These are phyloP conservation scores for Thunnus maccoyii DNA, from an alignment of 2,113 vertebrate species.

Conservation along the genomic window DNA sequence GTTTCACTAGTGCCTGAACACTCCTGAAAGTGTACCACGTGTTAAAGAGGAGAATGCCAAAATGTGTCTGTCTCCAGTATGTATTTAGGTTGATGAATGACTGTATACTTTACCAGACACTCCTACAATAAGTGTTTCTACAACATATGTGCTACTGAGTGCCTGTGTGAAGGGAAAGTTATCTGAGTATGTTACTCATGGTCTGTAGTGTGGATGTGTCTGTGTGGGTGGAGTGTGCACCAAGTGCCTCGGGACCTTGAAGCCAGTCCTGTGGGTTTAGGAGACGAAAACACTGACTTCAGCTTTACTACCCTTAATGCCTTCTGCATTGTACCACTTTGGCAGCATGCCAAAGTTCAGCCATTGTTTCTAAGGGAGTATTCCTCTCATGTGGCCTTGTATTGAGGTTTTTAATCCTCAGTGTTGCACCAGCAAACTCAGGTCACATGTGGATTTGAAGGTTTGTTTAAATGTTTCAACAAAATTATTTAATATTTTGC, in stretches of 20 bases:
- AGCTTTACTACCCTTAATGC: slow-evolving; percentile 53
- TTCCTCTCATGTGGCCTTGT: slow-evolving; percentile 82
- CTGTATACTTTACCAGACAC: slow-evolving; percentile 38
- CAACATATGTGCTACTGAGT: slow-evolving; percentile 26
- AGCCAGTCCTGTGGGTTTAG: slow-evolving; percentile 49
- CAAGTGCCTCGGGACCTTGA: slow-evolving; percentile 65
- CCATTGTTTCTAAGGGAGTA: slow-evolving; percentile 58
- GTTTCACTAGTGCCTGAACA: slow-evolving; percentile 48
- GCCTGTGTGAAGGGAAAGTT: slow-evolving; percentile 43
- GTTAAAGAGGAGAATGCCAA: slow-evolving; percentile 40
- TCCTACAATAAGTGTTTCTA: slow-evolving; percentile 28
- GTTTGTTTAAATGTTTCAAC: slow-evolving; percentile 86
- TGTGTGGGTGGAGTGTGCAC: slow-evolving; percentile 50
- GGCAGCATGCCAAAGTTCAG: slow-evolving; percentile 84
- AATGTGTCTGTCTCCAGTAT: slow-evolving; percentile 28
- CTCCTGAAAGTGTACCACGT: slow-evolving; percentile 19
- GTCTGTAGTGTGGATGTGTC: slow-evolving; percentile 26
- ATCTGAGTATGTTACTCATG: slow-evolving; percentile 34
- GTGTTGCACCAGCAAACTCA: slow-evolving; percentile 65
- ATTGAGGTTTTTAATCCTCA: slow-evolving; percentile 81
- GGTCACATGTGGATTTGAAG: slow-evolving; percentile 58
- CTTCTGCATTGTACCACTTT: slow-evolving; percentile 55
- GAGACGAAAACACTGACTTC: slow-evolving; percentile 49
- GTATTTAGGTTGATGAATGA: slow-evolving; percentile 43
- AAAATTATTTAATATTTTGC: slow-evolving; percentile 84